Conservation (phyloP, 2,888 invertebrate genomes). For the Lasioglossum villosulum region DNA sequence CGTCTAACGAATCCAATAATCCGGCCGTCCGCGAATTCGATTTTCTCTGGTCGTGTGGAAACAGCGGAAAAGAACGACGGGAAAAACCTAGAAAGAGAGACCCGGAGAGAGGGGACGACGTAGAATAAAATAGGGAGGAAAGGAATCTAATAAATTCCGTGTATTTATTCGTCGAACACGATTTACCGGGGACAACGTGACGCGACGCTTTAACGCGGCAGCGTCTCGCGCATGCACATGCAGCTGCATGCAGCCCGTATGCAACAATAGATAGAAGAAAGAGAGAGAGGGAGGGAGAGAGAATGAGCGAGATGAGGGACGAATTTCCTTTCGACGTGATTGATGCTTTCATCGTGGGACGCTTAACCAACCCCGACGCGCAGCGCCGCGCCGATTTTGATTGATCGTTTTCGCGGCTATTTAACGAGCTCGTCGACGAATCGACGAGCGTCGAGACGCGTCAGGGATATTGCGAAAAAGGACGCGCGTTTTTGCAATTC, state of each 20-base stretch:
- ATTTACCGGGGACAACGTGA: slow-evolving; percentile 20
- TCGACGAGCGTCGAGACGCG: not conserved
- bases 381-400: slow-evolving; percentile 22
- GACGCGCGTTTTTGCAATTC: slow-evolving; percentile 12
- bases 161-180: slow-evolving; percentile 21
- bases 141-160: slow-evolving; percentile 30
- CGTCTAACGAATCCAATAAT: slow-evolving; percentile 36
- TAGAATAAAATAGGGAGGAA: not conserved
- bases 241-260: not conserved
- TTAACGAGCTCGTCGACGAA: slow-evolving; percentile 13
- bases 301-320: not conserved
- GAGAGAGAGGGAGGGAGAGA: not conserved
- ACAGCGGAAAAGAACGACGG: not conserved
- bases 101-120: not conserved
- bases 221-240: not conserved
- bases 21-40: slow-evolving; percentile 31
- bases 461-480: slow-evolving; percentile 5
- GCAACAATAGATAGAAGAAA: not conserved
- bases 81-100: not conserved
- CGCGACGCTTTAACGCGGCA: slow-evolving; percentile 16
- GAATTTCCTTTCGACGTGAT: slow-evolving; percentile 25
- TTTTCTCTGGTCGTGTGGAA: slow-evolving; percentile 15
- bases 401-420: slow-evolving; percentile 16
- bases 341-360: slow-evolving; percentile 18
- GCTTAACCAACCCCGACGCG: slow-evolving; percentile 14